Evolutionary conservation across 2,797 vertebrate genomes (phyloP).

Genomic region (Typhlichthys eigenmanni): DNA sequence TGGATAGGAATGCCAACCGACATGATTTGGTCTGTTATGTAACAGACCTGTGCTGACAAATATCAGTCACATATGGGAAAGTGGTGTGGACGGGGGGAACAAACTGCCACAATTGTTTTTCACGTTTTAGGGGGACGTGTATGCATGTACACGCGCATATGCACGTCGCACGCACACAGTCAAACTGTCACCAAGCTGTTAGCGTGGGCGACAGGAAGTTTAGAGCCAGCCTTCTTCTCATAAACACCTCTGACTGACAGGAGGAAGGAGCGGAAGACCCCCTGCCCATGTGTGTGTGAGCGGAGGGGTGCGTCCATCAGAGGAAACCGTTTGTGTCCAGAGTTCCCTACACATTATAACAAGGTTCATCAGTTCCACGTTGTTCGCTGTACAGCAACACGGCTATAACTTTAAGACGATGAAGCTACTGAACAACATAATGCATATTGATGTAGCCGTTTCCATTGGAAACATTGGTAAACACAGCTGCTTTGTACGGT

Average conservation of each 20-base stretch:
- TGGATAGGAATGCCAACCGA: no score
- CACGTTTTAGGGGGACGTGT: neutral
- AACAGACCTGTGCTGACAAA: no score
- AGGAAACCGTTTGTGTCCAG: constrained; percentile 26
- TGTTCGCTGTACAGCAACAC: constrained; percentile 10
- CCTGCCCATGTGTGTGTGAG: neutral
- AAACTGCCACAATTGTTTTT: no score
- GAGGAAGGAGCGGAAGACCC: constrained; percentile 31
- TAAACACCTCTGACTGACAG: constrained; percentile 50
- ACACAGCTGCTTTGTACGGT: no score
- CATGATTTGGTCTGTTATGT: no score
- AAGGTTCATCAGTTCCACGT: constrained; percentile 3
- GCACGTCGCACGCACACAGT: neutral
- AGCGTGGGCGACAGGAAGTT: constrained; percentile 38
- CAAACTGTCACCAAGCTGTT: neutral
- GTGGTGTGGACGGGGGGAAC: no score
- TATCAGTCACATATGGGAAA: no score
- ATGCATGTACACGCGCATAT: constrained; percentile 5
- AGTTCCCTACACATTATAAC: constrained; percentile 14
- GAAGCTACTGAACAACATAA: no score
- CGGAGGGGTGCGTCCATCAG: neutral
- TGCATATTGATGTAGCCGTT: no score
- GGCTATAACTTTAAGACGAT: neutral
- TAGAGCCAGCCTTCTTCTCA: constrained; percentile 46
- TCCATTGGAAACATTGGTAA: no score